Evolutionary conservation across 2,888 invertebrate species (phyloP), one percentile per base, ranked within the genome.

Genomic region (Pardosa pseudoannulata): DNA sequence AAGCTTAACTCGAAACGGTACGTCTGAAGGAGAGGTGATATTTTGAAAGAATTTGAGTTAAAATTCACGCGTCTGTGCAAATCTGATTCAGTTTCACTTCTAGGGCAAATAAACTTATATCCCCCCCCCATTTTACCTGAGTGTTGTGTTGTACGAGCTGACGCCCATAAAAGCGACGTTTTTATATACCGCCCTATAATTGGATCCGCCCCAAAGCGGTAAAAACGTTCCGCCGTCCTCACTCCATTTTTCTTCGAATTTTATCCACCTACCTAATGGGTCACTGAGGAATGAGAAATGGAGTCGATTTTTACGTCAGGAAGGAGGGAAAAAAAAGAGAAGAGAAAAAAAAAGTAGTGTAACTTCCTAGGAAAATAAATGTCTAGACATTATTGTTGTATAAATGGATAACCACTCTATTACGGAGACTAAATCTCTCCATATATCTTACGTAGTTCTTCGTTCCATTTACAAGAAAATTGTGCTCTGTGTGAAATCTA

Each of bases 331-430:
- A 36, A 5, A 9, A 36, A 7, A 5, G 5, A 9, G 2, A 27
- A 1, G n/a, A n/a, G n/a, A n/a, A n/a, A n/a, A n/a, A n/a, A n/a
- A n/a, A n/a, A n/a, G 27, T 23, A 62, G 27, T 62, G 1, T 62
- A 28, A 28, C 62, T 62, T 62, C 16, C 28, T 1, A 7, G 6
- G 16, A 62, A 62, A 62, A 62, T 62, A 27, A 27, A 62, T 62
- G 62, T 28, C 62, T 62, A 11, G 27, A 19, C 62, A 28, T 62
- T 28, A 62, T 62, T 62, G 62, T 27, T 11, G 28, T 27, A 62
- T 62, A 62, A 62, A 62, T 27, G 62, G 62, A 62, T 62, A 62
- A 62, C 46, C 46, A 46, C 16, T 46, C 46, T 46, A 16, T 46
- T 46, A 13, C 36, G 36, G 46, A 16, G 46, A 46, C 46, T 46